Evolutionary conservation across 1,140 invertebrate genomes (phyloP).

Genomic region (Oppia nitens): DNA sequence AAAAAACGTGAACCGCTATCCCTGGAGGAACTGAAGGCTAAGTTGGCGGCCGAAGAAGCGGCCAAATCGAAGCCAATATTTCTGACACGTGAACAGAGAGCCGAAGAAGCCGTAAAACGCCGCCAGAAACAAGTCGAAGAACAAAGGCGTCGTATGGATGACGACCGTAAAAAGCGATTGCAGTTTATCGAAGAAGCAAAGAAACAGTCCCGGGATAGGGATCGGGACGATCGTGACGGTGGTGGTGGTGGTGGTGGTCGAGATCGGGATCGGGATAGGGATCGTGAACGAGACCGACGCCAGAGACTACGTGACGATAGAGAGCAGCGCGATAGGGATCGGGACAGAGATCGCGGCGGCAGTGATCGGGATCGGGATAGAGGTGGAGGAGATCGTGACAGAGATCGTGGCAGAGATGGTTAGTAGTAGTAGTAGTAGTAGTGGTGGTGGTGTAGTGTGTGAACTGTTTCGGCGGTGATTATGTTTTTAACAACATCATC

Average conservation of each 20-base stretch:
- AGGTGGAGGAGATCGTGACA: background rate
- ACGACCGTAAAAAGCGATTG: slow-evolving; percentile 44
- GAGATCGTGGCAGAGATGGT: background rate
- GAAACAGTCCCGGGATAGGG: slow-evolving; percentile 30
- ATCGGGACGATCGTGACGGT: slow-evolving; percentile 23
- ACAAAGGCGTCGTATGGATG: slow-evolving; percentile 45
- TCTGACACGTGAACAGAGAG: slow-evolving; percentile 85
- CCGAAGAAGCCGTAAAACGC: slow-evolving; percentile 65
- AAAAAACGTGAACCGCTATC: slow-evolving; percentile 70
- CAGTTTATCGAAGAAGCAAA: slow-evolving; percentile 43
- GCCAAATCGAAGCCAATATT: slow-evolving; percentile 88
- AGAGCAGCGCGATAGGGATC: no score
- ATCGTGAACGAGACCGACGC: slow-evolving; percentile 10
- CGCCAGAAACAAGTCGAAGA: slow-evolving; percentile 63
- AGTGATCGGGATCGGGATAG: slow-evolving; percentile 8
- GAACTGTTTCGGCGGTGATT: background rate
- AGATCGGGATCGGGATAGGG: slow-evolving; percentile 19
- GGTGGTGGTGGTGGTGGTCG: slow-evolving; percentile 4
- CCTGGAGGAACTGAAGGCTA: slow-evolving; percentile 82
- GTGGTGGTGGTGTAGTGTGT: background rate
- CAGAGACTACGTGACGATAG: no score
- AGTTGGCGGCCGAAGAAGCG: slow-evolving; percentile 90
- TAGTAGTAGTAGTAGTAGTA: background rate
- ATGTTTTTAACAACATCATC: background rate
- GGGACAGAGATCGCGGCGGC: slow-evolving; percentile 8